These are phyloP conservation scores for Ophion costatus DNA, from an alignment of 2,888 invertebrate species.

Conservation along the genomic window DNA sequence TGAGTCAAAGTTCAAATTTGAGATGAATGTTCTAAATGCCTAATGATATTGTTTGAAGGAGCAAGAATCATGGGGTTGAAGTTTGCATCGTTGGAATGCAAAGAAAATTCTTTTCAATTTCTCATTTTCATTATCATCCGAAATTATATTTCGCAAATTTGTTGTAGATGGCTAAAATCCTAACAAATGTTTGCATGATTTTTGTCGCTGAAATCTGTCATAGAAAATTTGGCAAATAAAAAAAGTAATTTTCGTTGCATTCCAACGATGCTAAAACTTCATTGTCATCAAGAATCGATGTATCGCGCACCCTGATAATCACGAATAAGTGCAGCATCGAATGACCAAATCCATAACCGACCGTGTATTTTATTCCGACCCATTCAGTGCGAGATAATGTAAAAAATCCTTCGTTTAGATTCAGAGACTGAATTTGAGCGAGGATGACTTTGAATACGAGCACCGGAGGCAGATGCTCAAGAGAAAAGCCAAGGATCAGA, in stretches of 20 bases:
- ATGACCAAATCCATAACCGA: not conserved
- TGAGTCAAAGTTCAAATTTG: not conserved
- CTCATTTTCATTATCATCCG: too few species aligned
- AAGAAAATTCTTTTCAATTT: too few species aligned
- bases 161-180: too few species aligned
- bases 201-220: too few species aligned
- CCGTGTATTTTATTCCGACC: not conserved
- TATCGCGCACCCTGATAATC: not conserved
- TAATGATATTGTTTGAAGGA: not conserved
- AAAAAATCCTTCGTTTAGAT: constrained; percentile 84
- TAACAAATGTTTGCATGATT: too few species aligned
- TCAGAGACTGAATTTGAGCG: constrained; percentile 91
- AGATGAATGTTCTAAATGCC: not conserved
- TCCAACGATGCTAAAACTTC: too few species aligned
- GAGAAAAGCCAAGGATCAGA: constrained; percentile 83
- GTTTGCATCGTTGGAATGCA: too few species aligned
- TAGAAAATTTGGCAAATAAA: too few species aligned
- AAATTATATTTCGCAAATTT: too few species aligned
- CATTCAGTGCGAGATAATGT: not conserved
- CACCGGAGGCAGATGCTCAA: constrained; percentile 92
- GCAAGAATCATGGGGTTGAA: too few species aligned
- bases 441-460: constrained; percentile 95
- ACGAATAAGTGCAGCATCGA: not conserved
- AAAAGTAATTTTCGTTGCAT: too few species aligned
- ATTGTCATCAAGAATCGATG: not conserved